Evolutionary conservation across 2,113 vertebrate species (phyloP), one percentile per base, ranked within the genome.

Genomic region (Coreoperca whiteheadi): DNA sequence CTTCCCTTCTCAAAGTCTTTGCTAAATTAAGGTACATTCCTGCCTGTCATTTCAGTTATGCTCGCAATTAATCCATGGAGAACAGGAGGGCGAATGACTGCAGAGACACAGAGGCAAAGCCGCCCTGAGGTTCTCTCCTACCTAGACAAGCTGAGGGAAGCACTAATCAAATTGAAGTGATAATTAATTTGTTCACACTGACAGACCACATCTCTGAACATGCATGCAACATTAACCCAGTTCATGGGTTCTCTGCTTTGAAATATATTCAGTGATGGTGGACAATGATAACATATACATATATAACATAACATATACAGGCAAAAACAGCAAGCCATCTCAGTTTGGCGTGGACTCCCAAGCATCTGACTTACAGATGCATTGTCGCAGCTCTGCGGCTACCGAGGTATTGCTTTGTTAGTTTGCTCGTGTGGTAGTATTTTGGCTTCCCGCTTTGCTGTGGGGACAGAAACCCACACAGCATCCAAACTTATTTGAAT

Each of bases 1-100:
- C 39, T 37, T 46, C 66, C 59, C 51, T 63, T 65, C 77, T 68
- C 25, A 16, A 28, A 56, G 71, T 37, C 46, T 71, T 46, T 57
- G 71, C 43, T 23, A 39, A 59, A 57, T 82, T 75, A 69, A 84
- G 75, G 46, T 32, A 73, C 79, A 90, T 89, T 88, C 87, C 87
- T 83, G 82, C 54, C 74, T 81, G 88, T 89, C 89, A 85, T 74
- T 88, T 80, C 70, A 39, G 48, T 61, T 82, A 8, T 28, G 81
- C 60, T 67, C 11, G 23, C 12, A 59, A 81, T 88, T 30, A 77
- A 71, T 82, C 32, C 43, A 43, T 1, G 12, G 59, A 37, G 74
- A 74, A 46, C 2, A 28, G n/a, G 30, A 50, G 30, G 30, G 20
- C 21, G 46, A 63, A 34, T 21, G 41, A 43, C 59, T 28, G 69